phyloP scores from a whole-genome alignment of 2,797 vertebrate species.

The Spheniscus humboldti region DNA sequence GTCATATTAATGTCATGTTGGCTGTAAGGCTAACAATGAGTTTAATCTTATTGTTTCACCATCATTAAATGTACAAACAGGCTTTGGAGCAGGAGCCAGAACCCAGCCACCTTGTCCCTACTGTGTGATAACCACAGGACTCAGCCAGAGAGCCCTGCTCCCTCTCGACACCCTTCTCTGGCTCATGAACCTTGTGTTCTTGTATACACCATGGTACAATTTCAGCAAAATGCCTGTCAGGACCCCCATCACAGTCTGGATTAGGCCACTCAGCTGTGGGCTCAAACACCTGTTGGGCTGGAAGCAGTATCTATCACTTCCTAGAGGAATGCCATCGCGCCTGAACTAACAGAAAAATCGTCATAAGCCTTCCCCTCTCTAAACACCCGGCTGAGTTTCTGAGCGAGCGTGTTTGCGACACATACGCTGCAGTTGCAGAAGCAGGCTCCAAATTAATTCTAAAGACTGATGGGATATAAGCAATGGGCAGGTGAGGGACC shows the following conservation, averaged over 20 bases:
- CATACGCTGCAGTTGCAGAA: not conserved
- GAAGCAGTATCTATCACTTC: not conserved
- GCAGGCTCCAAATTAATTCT: not conserved
- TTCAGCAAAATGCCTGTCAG: not conserved
- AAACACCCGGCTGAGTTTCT: not conserved
- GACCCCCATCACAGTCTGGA: not conserved
- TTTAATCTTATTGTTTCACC: not conserved
- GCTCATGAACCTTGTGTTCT: not conserved
- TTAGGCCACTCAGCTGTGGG: not conserved
- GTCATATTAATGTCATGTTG: not conserved
- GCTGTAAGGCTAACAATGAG: not conserved
- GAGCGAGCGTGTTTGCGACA: accelerated
- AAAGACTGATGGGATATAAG: not conserved
- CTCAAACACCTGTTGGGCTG: not conserved
- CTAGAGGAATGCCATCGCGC: not conserved
- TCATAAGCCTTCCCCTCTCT: not conserved
- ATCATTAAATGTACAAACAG: not conserved
- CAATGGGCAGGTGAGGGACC: not conserved
- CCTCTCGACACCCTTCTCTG: not conserved
- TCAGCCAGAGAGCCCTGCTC: not conserved
- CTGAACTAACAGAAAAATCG: not conserved
- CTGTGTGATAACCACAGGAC: not conserved
- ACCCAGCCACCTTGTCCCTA: not conserved
- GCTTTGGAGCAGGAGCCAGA: not conserved
- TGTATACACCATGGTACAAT: not conserved